A percentile compares a stretch with the other conserved stretches of the same genome.
phyloP scores from a whole-genome alignment of 1,140 invertebrate genomes.

The Drosophila navojoa region DNA sequence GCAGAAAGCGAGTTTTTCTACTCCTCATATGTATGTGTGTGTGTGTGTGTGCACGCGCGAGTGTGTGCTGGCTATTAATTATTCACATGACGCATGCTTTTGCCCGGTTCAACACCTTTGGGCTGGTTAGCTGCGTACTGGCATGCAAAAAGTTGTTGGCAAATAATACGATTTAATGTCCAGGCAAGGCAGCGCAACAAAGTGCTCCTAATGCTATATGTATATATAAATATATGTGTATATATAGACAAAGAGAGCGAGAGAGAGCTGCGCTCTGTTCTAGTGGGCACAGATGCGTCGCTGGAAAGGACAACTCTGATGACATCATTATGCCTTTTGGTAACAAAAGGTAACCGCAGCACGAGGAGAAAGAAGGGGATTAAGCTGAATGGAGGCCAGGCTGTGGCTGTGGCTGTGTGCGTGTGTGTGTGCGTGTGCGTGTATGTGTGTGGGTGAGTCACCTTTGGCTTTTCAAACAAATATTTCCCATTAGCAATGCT shows the following conservation, averaged over 20 bases:
- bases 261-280: not conserved
- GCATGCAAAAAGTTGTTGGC: conserved; percentile 18
- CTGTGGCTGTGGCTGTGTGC: conserved; percentile 19
- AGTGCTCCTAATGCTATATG: conserved; percentile 60
- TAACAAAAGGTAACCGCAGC: conserved; percentile 76
- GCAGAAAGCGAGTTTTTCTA: not conserved
- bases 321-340: conserved; percentile 78
- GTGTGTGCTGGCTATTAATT: conserved; percentile 55
- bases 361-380: not conserved
- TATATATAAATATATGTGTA: too few species aligned
- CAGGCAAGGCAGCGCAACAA: conserved; percentile 22
- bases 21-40: not conserved
- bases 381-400: not conserved
- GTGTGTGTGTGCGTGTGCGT: conserved; percentile 9
- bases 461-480: conserved; percentile 80
- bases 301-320: conserved; percentile 52
- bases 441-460: conserved; percentile 57
- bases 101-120: conserved; percentile 49
- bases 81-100: conserved; percentile 62
- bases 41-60: too few species aligned
- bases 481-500: conserved; percentile 76
- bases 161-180: conserved; percentile 78
- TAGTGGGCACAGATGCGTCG: conserved; percentile 40
- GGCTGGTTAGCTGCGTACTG: not conserved
- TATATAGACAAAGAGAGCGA: conserved; percentile 1